Conservation (phyloP, 2,888 invertebrate genomes). For the Balanococcus diminutus region DNA sequence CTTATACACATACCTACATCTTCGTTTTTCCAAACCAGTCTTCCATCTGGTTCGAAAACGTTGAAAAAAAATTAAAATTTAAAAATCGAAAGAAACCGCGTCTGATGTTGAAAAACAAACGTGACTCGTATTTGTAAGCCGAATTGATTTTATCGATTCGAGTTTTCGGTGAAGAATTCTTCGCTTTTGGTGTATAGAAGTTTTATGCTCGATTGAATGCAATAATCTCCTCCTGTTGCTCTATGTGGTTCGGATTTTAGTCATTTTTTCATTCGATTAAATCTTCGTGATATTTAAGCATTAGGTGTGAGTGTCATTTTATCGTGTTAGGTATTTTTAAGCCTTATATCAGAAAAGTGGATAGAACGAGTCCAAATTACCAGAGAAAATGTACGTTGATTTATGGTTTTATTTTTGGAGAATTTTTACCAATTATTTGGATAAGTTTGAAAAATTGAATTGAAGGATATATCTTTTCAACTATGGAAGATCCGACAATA, state of each 20-base stretch:
- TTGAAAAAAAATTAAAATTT: not conserved
- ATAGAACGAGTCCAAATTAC: too few species aligned
- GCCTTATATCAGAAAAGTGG: too few species aligned
- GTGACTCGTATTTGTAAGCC: not conserved
- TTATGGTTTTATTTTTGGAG: too few species aligned
- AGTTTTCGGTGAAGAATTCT: not conserved
- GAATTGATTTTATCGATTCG: constrained; percentile 17
- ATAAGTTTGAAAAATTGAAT: too few species aligned
- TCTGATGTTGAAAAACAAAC: not conserved
- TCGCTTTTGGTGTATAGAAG: not conserved
- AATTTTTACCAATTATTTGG: too few species aligned
- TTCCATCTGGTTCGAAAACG: not conserved
- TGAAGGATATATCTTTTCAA: too few species aligned
- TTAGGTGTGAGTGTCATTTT: too few species aligned
- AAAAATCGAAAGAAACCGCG: not conserved
- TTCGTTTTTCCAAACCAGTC: not conserved
- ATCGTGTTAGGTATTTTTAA: too few species aligned
- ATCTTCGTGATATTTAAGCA: not conserved
- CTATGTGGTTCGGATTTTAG: not conserved
- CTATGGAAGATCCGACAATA: too few species aligned
- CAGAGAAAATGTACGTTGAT: too few species aligned
- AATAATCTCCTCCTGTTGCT: not conserved
- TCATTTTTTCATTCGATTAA: not conserved
- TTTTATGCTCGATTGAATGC: not conserved
- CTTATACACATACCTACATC: not conserved